These are phyloP conservation scores for Tenthredo distinguenda DNA, from an alignment of 2,888 invertebrate species.

Conservation along the genomic window DNA sequence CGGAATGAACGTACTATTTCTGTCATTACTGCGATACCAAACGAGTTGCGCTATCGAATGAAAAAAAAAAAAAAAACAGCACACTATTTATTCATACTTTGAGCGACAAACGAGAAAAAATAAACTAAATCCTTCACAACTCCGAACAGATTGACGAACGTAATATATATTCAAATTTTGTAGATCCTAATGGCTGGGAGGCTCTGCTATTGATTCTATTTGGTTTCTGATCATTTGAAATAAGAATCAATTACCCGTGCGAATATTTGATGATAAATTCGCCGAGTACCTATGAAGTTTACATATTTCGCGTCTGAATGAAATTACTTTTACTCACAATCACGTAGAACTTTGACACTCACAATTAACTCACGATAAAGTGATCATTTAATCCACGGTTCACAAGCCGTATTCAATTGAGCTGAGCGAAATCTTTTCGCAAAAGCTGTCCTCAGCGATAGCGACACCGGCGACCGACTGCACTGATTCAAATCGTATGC, in stretches of 20 bases:
- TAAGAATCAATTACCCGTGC: neutral
- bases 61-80: too few species aligned
- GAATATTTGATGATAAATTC: neutral
- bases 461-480: neutral
- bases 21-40: neutral
- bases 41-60: neutral
- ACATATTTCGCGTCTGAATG: neutral
- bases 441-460: neutral
- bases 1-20: neutral
- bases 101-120: neutral
- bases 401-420: neutral
- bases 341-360: neutral
- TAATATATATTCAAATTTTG: neutral
- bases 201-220: neutral
- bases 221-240: neutral
- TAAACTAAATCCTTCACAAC: neutral
- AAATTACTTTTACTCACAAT: neutral
- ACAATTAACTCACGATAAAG: neutral
- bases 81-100: neutral
- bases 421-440: neutral
- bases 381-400: neutral
- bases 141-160: neutral
- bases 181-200: too few species aligned
- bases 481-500: constrained; percentile 33
- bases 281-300: neutral